These are phyloP conservation scores for Perognathus longimembris DNA, from an alignment of 2,113 vertebrate species.

Conservation along the genomic window DNA sequence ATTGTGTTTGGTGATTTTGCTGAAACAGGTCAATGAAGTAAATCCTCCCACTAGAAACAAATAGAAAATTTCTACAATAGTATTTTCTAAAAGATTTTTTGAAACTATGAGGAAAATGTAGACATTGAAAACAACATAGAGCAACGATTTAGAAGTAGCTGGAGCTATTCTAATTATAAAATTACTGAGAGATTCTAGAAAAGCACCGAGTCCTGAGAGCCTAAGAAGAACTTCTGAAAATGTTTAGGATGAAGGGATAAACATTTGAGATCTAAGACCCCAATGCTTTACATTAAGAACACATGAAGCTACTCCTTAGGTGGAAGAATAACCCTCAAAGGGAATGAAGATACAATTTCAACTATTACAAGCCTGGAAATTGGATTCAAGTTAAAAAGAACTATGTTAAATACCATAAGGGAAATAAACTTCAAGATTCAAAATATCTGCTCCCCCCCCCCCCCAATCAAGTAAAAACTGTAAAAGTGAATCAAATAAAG, in stretches of 20 bases:
- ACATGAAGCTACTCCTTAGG: neutral
- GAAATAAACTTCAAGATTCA: neutral
- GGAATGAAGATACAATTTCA: neutral
- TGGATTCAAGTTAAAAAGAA: conserved; percentile 19
- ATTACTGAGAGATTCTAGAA: neutral
- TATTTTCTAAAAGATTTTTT: conserved; percentile 1
- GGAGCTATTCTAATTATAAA: neutral
- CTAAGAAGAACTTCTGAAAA: neutral
- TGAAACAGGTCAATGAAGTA: neutral
- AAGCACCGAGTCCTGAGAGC: neutral
- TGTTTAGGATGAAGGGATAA: neutral
- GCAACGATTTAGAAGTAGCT: neutral
- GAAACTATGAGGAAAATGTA: neutral
- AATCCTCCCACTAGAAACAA: neutral
- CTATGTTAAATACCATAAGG: neutral
- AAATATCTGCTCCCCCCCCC: neutral
- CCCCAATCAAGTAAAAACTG: neutral
- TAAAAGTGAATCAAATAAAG: conserved; percentile 13
- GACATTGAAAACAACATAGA: neutral
- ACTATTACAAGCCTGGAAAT: conserved; percentile 26
- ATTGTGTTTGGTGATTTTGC: neutral
- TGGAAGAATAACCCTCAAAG: neutral
- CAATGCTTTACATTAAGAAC: neutral
- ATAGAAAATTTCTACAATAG: neutral
- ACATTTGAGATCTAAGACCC: conserved; percentile 15